Evolutionary conservation across 2,888 invertebrate genomes (phyloP), one percentile per base, ranked within the genome.

Genomic region (Caenorhabditis sp.): DNA sequence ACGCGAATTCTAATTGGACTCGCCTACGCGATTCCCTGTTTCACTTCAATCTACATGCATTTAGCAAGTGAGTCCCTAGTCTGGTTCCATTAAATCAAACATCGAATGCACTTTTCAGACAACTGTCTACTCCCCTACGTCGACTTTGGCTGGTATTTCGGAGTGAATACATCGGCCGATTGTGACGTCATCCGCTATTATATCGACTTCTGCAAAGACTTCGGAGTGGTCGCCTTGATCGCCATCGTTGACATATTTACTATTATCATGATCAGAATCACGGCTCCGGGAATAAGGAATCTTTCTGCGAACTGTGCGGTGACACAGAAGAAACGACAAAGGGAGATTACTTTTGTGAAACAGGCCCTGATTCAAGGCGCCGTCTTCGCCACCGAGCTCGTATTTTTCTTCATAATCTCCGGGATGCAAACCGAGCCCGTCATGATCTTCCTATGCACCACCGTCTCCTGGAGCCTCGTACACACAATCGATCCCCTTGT

Each of bases 31-130:
- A 62, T 74, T 35, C 66, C 74, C 4, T 74, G 66, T 32, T 74
- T 74, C 43, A 68, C 74, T 6, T 74, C 74, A n/a, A 53, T 74
- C 35, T 74, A 68, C 30, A 74, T 74, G 68, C 74, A 74, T 48
- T 39, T 74, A 2, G 55, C 74, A 6, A 74, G 74, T 74, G 37
- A 68, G 59, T 46, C 35, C 37, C 32, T 24, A 22, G 50, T 24
- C 15, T 11, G 7, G 32, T 39, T 62, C 11, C 27, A 8, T 17
- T 39, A 22, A 50, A 11, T 26, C 48, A 13, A 15, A 20, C 11
- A 39, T 17, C 20, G 13, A 3, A 22, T 30, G 3, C 22, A 7
- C 35, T 53, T 71, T 72, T 20, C 61, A 74, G 74, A 74, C 45
- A 74, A 74, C 26, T 74, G 74, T 41, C 52, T 59, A 5, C 62